phyloP scores from a whole-genome alignment of 2,797 vertebrate species.

The Helicolenus hilgendorfi region DNA sequence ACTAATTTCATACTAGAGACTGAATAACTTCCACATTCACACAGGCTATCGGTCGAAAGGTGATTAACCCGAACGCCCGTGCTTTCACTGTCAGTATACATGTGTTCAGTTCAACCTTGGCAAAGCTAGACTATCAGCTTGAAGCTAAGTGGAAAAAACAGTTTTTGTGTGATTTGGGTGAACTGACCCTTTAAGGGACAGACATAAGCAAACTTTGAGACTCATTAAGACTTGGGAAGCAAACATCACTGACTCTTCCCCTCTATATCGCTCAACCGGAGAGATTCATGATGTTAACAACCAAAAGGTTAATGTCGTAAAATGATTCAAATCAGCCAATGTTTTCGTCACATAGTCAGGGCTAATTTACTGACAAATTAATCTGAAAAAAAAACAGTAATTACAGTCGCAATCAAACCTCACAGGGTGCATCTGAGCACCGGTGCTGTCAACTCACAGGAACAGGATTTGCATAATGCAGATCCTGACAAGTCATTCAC shows the following conservation, averaged over 20 bases:
- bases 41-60: background rate
- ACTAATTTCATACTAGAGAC: background rate
- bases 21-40: background rate
- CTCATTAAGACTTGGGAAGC: constrained; percentile 9
- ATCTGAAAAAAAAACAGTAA: constrained; percentile 65
- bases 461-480: constrained; percentile 61
- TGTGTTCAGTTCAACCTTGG: background rate
- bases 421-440: constrained; percentile 40
- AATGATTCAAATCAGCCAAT: constrained; percentile 61
- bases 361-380: constrained; percentile 74
- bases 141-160: background rate
- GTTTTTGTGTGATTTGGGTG: background rate
- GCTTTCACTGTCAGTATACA: background rate
- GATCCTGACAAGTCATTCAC: constrained; percentile 68
- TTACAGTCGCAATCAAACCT: constrained; percentile 69
- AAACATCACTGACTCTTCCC: constrained; percentile 9
- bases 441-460: constrained; percentile 52
- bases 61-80: background rate
- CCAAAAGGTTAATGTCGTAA: constrained; percentile 68
- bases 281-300: constrained; percentile 38
- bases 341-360: constrained; percentile 56
- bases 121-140: background rate
- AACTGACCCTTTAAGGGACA: constrained; percentile 8
- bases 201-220: constrained; percentile 1
- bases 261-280: constrained; percentile 1